A percentile compares a stretch with the other conserved stretches of the same genome.
phyloP scores from a whole-genome alignment of 1,140 invertebrate species.

The Papilio polyxenes region DNA sequence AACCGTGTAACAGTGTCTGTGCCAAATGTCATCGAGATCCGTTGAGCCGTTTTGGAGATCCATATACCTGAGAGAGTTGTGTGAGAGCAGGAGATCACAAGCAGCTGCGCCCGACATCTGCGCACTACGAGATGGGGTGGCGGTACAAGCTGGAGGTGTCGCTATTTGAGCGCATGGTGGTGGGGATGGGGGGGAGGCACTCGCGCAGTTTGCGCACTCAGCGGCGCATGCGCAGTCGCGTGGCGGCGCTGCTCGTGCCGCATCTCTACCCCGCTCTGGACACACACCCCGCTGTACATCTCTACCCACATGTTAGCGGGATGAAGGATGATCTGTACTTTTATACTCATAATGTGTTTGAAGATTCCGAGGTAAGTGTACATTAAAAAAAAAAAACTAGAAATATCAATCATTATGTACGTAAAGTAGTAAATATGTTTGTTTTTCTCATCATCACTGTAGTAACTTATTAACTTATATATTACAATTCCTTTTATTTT shows the following conservation, averaged over 20 bases:
- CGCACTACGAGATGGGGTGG: slow-evolving; percentile 82
- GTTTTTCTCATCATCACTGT: no score
- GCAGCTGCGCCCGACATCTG: slow-evolving; percentile 85
- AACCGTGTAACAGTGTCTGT: no score
- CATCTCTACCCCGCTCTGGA: slow-evolving; percentile 83
- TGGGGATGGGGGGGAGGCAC: slow-evolving; percentile 52
- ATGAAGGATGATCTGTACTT: slow-evolving; percentile 83
- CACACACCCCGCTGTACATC: slow-evolving; percentile 79
- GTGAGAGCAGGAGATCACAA: slow-evolving; percentile 85
- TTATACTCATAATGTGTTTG: slow-evolving; percentile 80
- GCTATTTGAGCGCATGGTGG: slow-evolving; percentile 87
- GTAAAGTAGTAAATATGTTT: no score
- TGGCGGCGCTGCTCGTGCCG: slow-evolving; percentile 83
- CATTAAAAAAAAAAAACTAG: no score
- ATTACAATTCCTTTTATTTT: no score
- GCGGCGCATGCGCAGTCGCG: slow-evolving; percentile 83
- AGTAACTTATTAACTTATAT: neutral
- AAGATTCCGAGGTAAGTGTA: slow-evolving; percentile 73
- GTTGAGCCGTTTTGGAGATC: no score
- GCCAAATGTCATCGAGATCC: no score
- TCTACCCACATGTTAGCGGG: slow-evolving; percentile 80
- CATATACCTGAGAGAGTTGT: no score
- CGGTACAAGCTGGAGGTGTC: slow-evolving; percentile 86
- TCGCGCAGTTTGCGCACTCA: slow-evolving; percentile 81
- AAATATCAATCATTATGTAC: no score